These are phyloP conservation scores for Alosa sapidissima DNA, from an alignment of 2,797 vertebrate species.

Conservation along the genomic window DNA sequence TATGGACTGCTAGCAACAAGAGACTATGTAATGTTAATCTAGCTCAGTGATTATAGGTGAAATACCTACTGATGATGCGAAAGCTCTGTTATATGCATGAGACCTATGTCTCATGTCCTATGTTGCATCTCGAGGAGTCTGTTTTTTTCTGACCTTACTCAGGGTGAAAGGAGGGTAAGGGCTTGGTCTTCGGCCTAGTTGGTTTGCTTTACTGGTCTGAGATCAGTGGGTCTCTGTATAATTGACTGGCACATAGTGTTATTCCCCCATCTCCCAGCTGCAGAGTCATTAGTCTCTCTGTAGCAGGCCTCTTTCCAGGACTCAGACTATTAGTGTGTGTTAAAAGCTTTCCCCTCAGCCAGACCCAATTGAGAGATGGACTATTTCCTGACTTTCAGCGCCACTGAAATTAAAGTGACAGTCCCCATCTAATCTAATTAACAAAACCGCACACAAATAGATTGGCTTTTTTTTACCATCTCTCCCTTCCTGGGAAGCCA, in stretches of 20 bases:
- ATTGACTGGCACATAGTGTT: background rate
- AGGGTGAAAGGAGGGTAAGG: too few relatives aligned
- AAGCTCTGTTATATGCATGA: too few relatives aligned
- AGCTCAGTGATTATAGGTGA: too few relatives aligned
- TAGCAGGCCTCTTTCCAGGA: slow-evolving; percentile 1
- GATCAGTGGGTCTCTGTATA: background rate
- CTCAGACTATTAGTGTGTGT: background rate
- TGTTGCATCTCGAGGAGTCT: too few relatives aligned
- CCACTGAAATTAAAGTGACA: slow-evolving; percentile 25
- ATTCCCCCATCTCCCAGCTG: background rate
- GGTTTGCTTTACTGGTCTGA: background rate
- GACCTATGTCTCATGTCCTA: too few relatives aligned
- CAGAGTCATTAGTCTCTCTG: background rate
- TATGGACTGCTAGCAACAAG: too few relatives aligned
- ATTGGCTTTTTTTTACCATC: background rate
- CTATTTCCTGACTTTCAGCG: slow-evolving; percentile 23
- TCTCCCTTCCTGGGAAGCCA: background rate
- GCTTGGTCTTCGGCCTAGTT: too few relatives aligned
- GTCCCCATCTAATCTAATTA: slow-evolving; percentile 13
- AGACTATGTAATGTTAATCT: too few relatives aligned
- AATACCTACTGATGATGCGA: too few relatives aligned
- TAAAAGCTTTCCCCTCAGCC: background rate
- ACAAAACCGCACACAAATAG: background rate
- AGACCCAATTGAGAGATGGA: slow-evolving; percentile 10
- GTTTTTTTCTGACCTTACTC: too few relatives aligned